phyloP scores from a whole-genome alignment of 2,113 vertebrate species.

The Tauraco erythrolophus region DNA sequence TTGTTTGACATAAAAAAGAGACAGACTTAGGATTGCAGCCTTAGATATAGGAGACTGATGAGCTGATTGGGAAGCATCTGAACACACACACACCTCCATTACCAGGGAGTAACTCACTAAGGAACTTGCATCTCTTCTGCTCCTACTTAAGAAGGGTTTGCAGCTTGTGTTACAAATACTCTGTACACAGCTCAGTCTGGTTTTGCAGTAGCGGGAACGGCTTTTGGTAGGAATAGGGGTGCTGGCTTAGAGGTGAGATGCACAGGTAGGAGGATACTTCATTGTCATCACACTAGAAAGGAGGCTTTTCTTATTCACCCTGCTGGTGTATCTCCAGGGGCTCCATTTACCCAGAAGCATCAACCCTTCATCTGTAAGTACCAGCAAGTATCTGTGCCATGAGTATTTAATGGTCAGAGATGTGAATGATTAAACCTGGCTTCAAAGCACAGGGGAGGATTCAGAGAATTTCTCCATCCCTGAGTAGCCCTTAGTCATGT shows the following conservation, averaged over 20 bases:
- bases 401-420: neutral
- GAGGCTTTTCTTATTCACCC: neutral
- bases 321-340: neutral
- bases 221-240: neutral
- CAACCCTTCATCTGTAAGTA: neutral
- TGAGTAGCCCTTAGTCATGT: neutral
- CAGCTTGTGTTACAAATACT: neutral
- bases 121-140: neutral
- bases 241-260: neutral
- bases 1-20: neutral
- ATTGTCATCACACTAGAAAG: neutral
- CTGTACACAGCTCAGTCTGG: neutral
- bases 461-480: neutral
- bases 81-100: neutral
- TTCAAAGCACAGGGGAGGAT: neutral
- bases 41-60: neutral
- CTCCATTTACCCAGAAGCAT: neutral
- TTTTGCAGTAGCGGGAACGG: neutral
- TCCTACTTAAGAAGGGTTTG: neutral
- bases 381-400: accelerated
- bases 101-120: neutral
- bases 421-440: neutral
- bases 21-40: neutral
- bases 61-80: neutral
- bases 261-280: neutral